Evolutionary conservation across 2,113 vertebrate species (phyloP).

Genomic region (Xiphorhynchus elegans): DNA sequence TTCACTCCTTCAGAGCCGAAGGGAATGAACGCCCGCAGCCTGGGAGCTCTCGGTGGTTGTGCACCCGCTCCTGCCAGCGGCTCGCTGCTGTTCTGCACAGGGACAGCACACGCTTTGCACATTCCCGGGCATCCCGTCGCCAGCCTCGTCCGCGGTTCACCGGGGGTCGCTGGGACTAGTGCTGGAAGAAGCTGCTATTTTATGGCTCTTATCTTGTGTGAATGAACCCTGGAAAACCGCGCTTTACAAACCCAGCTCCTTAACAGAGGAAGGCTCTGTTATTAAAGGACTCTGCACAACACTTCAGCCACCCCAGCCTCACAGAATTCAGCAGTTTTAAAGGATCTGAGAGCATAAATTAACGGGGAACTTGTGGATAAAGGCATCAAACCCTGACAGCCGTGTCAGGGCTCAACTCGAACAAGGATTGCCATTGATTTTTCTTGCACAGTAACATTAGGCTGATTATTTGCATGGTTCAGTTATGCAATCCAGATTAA

Average conservation of each 20-base stretch:
- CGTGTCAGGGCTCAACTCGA: not conserved
- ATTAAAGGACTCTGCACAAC: not conserved
- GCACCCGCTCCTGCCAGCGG: not conserved
- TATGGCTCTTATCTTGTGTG: not conserved
- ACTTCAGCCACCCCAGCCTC: not conserved
- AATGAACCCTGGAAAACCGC: not conserved
- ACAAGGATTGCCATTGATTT: not conserved
- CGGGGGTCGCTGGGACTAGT: rapidly evolving
- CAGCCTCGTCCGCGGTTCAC: not conserved
- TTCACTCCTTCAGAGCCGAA: not conserved
- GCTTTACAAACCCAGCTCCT: not conserved
- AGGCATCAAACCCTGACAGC: not conserved
- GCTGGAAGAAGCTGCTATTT: not conserved
- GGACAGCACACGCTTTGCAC: not conserved
- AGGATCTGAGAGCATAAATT: not conserved
- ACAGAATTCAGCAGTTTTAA: conserved; percentile 2
- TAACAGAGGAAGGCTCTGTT: not conserved
- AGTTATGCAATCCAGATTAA: conserved; percentile 3
- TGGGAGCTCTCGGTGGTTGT: not conserved
- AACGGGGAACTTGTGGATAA: not conserved
- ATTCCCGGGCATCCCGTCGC: not conserved
- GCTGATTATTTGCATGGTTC: not conserved
- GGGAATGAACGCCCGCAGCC: not conserved
- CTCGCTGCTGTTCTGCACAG: not conserved
- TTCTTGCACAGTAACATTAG: not conserved